A percentile compares a stretch with the other conserved stretches of the same genome.
phyloP scores from a whole-genome alignment of 2,113 vertebrate genomes.

The Melierax canorus region DNA sequence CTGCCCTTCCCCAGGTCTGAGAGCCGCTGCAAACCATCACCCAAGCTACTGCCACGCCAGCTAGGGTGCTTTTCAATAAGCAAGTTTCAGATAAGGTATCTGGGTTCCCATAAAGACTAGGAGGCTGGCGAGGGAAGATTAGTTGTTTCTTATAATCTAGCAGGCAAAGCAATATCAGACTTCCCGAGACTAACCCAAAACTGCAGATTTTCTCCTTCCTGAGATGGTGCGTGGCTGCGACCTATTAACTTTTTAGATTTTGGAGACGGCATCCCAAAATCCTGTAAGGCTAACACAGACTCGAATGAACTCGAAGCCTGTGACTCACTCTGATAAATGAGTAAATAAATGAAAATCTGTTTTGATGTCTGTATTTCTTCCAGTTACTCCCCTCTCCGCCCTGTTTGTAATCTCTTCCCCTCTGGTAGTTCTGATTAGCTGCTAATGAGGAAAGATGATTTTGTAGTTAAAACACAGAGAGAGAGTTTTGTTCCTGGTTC shows the following conservation, averaged over 20 bases:
- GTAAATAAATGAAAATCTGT: background rate
- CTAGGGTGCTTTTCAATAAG: background rate
- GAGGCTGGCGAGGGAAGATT: background rate
- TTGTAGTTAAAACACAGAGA: conserved; percentile 25
- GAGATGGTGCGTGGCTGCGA: background rate
- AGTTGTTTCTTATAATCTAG: background rate
- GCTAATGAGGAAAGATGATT: conserved; percentile 47
- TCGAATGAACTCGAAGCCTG: background rate
- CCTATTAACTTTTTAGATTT: background rate
- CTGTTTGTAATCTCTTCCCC: conserved; percentile 35
- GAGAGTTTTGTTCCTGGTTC: background rate
- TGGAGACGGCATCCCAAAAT: background rate
- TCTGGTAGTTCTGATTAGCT: conserved; percentile 44
- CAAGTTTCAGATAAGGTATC: background rate
- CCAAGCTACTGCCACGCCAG: accelerated
- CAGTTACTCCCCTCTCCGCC: conserved; percentile 18
- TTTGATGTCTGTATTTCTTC: conserved; percentile 40
- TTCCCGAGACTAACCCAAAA: background rate
- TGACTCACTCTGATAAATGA: background rate
- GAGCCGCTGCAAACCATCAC: background rate
- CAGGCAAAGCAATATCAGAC: background rate
- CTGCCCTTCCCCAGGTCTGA: accelerated
- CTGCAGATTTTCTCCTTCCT: background rate
- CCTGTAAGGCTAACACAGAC: background rate
- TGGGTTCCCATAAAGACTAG: background rate